A percentile compares a stretch with the other conserved stretches of the same genome.
Evolutionary conservation across 2,113 vertebrate species (phyloP).

Genomic region (Syrrhaptes paradoxus): DNA sequence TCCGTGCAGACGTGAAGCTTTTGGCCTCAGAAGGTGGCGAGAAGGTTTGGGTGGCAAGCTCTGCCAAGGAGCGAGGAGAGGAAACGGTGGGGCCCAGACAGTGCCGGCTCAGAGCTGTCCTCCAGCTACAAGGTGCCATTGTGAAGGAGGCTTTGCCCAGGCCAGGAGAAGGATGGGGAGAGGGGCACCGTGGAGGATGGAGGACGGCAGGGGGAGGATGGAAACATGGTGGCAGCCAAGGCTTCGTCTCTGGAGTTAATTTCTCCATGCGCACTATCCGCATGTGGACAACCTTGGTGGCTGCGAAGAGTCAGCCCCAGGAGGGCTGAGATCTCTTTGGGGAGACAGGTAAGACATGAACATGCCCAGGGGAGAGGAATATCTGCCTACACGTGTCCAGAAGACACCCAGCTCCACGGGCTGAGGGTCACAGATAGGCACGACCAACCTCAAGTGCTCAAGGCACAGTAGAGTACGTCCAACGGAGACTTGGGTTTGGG

Average conservation of each 20-base stretch:
- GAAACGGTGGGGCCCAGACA: conserved; percentile 16
- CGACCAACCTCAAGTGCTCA: neutral
- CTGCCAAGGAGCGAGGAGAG: conserved; percentile 30
- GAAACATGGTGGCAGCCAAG: neutral
- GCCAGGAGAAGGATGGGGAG: neutral
- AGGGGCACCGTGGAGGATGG: neutral
- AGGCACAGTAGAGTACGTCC: neutral
- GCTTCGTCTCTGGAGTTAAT: neutral
- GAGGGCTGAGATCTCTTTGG: neutral
- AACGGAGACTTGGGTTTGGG: fast-evolving
- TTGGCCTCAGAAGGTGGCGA: conserved; percentile 43
- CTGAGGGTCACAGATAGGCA: fast-evolving
- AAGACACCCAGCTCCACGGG: neutral
- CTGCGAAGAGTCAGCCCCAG: neutral
- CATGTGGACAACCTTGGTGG: fast-evolving
- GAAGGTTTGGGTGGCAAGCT: conserved; percentile 15
- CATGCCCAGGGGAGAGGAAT: neutral
- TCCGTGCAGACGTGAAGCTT: neutral
- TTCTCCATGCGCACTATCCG: neutral
- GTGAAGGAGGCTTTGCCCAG: neutral
- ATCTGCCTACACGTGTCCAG: neutral
- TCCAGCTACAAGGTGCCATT: conserved; percentile 45
- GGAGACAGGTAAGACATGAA: neutral
- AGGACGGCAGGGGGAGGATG: neutral
- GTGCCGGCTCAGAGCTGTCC: conserved; percentile 18